Evolutionary conservation across 2,797 vertebrate species (phyloP).

Genomic region (Danio choprae): DNA sequence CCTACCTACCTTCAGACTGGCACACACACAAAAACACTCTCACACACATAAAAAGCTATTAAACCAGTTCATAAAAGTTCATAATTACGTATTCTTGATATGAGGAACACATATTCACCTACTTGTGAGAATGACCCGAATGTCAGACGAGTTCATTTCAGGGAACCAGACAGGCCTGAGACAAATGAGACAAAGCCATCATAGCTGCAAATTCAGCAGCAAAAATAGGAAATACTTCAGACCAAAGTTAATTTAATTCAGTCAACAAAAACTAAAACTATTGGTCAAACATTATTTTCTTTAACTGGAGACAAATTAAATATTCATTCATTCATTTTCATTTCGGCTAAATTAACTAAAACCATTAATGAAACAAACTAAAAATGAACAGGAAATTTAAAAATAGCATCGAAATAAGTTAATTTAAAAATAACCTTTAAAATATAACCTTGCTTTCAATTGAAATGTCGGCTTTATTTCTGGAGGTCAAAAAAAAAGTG

Average conservation of each 20-base stretch:
- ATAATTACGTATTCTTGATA: conserved; percentile 7
- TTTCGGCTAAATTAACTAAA: no score
- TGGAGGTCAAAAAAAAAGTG: conserved; percentile 21
- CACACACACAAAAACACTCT: conserved; percentile 33
- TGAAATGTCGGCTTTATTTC: conserved; percentile 5
- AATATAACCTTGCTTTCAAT: neutral
- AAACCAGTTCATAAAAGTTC: conserved; percentile 8
- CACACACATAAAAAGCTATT: neutral
- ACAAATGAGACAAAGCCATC: conserved; percentile 23
- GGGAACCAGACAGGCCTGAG: neutral
- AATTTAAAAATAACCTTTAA: no score
- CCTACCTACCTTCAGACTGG: conserved; percentile 48
- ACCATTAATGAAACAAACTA: no score
- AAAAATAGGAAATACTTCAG: conserved; percentile 39
- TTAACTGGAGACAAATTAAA: no score
- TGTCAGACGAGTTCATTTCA: neutral
- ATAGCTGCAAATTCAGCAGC: conserved; percentile 39
- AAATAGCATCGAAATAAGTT: no score
- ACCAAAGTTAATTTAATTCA: no score
- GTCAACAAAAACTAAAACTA: no score
- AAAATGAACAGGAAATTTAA: no score
- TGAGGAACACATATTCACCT: neutral
- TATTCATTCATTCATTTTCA: no score
- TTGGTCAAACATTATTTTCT: no score
- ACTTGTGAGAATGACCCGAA: conserved; percentile 22